Evolutionary conservation across 2,113 vertebrate species (phyloP).

Genomic region (Tylochromis polylepis): DNA sequence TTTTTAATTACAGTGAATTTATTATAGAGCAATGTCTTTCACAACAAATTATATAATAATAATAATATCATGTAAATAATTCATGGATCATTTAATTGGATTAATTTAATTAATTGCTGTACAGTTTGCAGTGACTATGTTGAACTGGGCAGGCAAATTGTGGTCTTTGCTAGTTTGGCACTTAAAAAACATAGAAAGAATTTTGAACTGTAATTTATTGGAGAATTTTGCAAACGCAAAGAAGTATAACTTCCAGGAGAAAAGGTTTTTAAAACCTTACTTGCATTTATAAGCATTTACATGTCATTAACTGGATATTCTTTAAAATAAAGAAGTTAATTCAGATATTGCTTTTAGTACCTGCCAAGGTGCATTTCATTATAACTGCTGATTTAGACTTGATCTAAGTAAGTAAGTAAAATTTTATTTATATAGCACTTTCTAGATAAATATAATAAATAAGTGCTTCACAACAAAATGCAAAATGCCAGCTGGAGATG

Average conservation of each 20-base stretch:
- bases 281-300: background rate
- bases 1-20: background rate
- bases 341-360: background rate
- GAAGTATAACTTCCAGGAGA: background rate
- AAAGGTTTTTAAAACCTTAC: background rate
- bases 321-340: background rate
- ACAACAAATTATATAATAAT: background rate
- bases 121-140: background rate
- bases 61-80: background rate
- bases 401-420: background rate
- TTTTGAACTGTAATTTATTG: background rate
- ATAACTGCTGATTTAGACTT: background rate
- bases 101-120: background rate
- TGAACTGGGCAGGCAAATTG: background rate
- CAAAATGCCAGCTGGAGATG: fast-evolving
- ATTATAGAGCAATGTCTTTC: background rate
- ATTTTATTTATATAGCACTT: background rate
- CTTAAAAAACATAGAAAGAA: background rate
- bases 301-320: background rate
- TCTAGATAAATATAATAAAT: background rate
- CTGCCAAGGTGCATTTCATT: background rate
- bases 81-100: background rate
- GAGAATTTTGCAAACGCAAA: background rate
- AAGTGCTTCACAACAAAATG: background rate
- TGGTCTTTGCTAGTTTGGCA: fast-evolving